A percentile compares a stretch with the other conserved stretches of the same genome.
Conservation (phyloP, 2,113 vertebrate genomes). For the Manacus vitellinus region DNA sequence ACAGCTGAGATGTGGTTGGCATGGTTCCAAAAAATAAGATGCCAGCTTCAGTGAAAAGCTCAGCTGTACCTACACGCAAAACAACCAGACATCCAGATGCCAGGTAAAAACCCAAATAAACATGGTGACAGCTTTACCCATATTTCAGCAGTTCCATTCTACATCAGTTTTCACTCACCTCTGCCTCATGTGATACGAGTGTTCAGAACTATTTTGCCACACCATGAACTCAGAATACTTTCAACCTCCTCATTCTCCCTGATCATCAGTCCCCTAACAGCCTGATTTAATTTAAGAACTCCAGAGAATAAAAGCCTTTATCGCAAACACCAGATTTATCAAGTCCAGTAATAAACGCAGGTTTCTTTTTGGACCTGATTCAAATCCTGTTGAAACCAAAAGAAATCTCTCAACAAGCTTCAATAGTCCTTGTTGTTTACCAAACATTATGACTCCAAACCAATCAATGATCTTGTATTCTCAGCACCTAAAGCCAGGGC, state of each 20-base stretch:
- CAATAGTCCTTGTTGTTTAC: not conserved
- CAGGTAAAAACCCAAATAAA: not conserved
- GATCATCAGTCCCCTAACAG: not conserved
- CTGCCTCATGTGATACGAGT: not conserved
- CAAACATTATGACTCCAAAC: not conserved
- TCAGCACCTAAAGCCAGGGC: not conserved
- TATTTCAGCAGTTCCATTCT: not conserved
- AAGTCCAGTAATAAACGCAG: not conserved
- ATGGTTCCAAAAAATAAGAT: not conserved
- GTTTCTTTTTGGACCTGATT: not conserved
- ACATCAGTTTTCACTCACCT: not conserved
- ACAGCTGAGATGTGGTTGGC: not conserved
- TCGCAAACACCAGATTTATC: not conserved
- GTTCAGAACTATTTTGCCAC: not conserved
- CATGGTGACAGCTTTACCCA: not conserved
- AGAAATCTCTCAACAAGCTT: not conserved
- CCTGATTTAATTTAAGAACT: constrained; percentile 25
- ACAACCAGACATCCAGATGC: not conserved
- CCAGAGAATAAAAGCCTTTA: not conserved
- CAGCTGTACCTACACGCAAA: not conserved
- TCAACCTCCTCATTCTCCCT: not conserved
- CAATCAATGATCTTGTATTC: not conserved
- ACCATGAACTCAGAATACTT: not conserved
- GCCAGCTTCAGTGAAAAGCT: not conserved
- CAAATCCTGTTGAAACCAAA: not conserved